These are phyloP conservation scores for Eremobia ochroleuca DNA, from an alignment of 2,888 invertebrate genomes.

Conservation along the genomic window DNA sequence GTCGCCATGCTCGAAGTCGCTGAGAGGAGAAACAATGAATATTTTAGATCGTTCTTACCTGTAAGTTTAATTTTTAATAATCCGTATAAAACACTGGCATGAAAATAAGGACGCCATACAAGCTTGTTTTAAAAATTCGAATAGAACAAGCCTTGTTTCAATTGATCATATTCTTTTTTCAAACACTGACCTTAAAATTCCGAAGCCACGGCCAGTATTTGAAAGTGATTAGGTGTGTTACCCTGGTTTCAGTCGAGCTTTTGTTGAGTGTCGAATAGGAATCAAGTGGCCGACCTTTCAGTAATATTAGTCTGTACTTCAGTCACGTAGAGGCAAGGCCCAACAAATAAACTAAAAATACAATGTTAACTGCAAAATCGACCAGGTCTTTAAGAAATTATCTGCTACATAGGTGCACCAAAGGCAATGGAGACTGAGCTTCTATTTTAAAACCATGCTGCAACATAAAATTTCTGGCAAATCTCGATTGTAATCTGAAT, in stretches of 20 bases:
- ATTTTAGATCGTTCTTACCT: constrained; percentile 86
- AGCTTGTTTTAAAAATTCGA: neutral
- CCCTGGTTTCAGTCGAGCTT: constrained; percentile 37
- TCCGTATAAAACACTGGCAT: neutral
- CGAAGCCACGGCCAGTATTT: constrained; percentile 46
- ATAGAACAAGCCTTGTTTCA: constrained; percentile 1
- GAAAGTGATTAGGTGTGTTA: constrained; percentile 49
- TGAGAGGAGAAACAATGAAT: constrained; percentile 82
- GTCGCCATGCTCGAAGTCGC: constrained; percentile 83
- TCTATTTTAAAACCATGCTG: neutral
- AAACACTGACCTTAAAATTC: constrained; percentile 49
- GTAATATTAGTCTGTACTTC: constrained; percentile 17
- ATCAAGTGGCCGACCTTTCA: constrained; percentile 19
- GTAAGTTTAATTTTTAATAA: constrained; percentile 78
- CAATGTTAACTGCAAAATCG: neutral
- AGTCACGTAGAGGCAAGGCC: neutral
- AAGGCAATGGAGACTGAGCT: neutral
- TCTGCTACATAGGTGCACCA: neutral
- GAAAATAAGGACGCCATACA: neutral
- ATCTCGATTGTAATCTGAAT: neutral
- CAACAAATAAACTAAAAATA: neutral
- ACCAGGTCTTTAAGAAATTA: neutral
- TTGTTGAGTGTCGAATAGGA: constrained; percentile 26
- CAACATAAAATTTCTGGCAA: neutral
- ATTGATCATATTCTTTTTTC: constrained; percentile 31